Percentiles rank a stretch among this genome's conserved stretches.
Evolutionary conservation across 2,888 invertebrate species (phyloP).

Genomic region (Nymphalis c-album): DNA sequence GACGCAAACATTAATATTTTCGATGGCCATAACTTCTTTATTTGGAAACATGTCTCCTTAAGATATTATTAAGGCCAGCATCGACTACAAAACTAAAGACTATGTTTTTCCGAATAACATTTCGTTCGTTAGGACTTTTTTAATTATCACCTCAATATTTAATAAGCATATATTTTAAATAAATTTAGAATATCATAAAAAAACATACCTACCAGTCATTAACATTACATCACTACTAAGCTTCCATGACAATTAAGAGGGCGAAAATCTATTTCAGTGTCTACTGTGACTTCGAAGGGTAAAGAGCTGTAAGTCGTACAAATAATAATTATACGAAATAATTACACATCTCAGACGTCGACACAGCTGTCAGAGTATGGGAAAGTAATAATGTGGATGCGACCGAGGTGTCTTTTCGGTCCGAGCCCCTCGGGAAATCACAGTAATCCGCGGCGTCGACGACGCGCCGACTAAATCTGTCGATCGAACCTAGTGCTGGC

Average conservation of each 20-base stretch:
- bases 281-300: slow-evolving; percentile 9
- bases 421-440: slow-evolving; percentile 79
- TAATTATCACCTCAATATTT: too few relatives aligned
- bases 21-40: not conserved
- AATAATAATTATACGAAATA: slow-evolving; percentile 53
- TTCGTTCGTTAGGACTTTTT: too few relatives aligned
- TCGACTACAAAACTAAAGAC: too few relatives aligned
- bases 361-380: slow-evolving; percentile 63
- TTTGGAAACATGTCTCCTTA: too few relatives aligned
- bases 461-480: slow-evolving; percentile 70
- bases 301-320: slow-evolving; percentile 25
- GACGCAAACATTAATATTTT: slow-evolving; percentile 66
- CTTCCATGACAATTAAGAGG: not conserved
- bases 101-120: too few relatives aligned
- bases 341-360: slow-evolving; percentile 58
- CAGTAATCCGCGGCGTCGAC: slow-evolving; percentile 75
- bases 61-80: too few relatives aligned
- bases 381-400: slow-evolving; percentile 77
- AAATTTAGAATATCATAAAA: too few relatives aligned
- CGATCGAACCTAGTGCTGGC: slow-evolving; percentile 55
- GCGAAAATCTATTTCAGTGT: slow-evolving; percentile 2
- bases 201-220: too few relatives aligned
- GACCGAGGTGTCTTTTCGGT: slow-evolving; percentile 77
- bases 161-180: too few relatives aligned
- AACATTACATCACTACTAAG: not conserved